A percentile compares a stretch with the other conserved stretches of the same genome.
phyloP scores from a whole-genome alignment of 2,888 invertebrate genomes.

The Eupithecia subumbrata region DNA sequence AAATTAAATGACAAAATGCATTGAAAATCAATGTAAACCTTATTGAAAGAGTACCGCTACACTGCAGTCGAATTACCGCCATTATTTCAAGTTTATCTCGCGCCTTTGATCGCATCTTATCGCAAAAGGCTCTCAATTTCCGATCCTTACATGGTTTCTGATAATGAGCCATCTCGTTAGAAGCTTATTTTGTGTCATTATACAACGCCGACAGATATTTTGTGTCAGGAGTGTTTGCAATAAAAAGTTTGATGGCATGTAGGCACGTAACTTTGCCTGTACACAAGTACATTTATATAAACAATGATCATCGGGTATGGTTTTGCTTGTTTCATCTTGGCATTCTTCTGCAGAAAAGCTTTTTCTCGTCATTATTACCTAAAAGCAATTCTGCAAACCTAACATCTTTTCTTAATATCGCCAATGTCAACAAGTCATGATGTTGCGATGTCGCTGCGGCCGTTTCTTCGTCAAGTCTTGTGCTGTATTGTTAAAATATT shows the following conservation, averaged over 20 bases:
- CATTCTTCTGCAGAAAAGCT: not conserved
- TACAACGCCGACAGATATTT: conserved; percentile 3
- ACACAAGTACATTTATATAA: not conserved
- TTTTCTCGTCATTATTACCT: not conserved
- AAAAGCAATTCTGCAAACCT: too few relatives aligned
- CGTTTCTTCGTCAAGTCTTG: too few relatives aligned
- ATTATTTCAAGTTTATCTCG: conserved; percentile 15
- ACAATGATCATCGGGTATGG: not conserved
- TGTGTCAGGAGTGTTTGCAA: not conserved
- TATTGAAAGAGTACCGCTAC: not conserved
- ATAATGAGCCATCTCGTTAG: conserved; percentile 12
- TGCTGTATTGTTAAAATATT: too few relatives aligned
- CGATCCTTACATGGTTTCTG: conserved; percentile 20
- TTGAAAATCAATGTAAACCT: not conserved
- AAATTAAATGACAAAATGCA: not conserved
- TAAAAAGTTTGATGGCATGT: not conserved
- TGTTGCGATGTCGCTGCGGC: too few relatives aligned
- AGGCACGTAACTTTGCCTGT: not conserved
- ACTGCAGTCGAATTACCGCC: conserved; percentile 12
- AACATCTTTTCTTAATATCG: too few relatives aligned
- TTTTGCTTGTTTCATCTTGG: not conserved
- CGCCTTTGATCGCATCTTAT: conserved; percentile 23
- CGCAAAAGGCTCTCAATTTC: conserved; percentile 24
- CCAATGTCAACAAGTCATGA: too few relatives aligned
- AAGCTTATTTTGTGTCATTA: conserved; percentile 8